phyloP scores from a whole-genome alignment of 1,140 invertebrate species.

The Solenopsis invicta region DNA sequence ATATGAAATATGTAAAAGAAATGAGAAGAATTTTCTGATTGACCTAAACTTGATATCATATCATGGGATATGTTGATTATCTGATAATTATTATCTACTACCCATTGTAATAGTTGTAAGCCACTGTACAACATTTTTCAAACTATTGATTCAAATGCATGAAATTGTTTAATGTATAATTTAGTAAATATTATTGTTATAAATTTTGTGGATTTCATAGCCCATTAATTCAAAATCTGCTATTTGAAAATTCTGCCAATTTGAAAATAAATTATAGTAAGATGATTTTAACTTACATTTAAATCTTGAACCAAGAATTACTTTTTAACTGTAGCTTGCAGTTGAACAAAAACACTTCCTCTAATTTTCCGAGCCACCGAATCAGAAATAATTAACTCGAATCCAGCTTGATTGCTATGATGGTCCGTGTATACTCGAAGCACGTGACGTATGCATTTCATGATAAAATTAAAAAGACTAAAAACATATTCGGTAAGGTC shows the following conservation, averaged over 20 bases:
- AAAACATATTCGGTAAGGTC: constrained; percentile 14
- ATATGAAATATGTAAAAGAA: not conserved
- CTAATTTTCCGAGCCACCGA: constrained; percentile 8
- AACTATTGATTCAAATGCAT: not conserved
- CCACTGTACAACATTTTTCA: not conserved
- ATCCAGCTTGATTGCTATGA: constrained; percentile 6
- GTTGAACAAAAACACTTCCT: not conserved
- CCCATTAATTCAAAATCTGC: not conserved
- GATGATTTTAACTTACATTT: not conserved
- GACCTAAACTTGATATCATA: not conserved
- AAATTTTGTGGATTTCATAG: constrained; percentile 19
- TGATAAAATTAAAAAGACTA: constrained; percentile 8
- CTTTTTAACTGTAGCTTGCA: not conserved
- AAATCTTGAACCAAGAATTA: constrained; percentile 1
- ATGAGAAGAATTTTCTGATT: not conserved
- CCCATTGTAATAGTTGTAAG: not conserved
- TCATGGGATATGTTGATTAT: not conserved
- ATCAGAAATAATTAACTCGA: constrained; percentile 45
- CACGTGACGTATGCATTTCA: not conserved
- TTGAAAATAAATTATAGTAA: constrained; percentile 18
- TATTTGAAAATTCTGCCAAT: constrained; percentile 2
- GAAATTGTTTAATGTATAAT: not conserved
- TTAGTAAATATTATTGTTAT: not conserved
- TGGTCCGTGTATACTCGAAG: not conserved
- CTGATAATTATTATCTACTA: constrained; percentile 24